Percentiles rank a stretch among this genome's conserved stretches.
Evolutionary conservation across 2,797 vertebrate species (phyloP).

Genomic region (Crypturellus tataupa): DNA sequence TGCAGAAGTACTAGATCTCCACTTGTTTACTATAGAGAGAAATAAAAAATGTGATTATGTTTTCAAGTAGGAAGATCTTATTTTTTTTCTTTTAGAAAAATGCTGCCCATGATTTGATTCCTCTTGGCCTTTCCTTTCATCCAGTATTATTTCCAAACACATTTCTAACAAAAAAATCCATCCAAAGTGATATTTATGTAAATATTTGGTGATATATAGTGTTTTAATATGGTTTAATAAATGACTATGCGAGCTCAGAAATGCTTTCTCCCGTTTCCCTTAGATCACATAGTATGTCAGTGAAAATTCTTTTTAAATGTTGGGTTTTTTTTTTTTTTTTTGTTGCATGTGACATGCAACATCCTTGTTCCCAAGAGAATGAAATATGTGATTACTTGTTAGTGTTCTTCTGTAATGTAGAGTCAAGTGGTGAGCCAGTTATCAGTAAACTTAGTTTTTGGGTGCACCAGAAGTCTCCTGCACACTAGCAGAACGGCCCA

Average conservation of each 20-base stretch:
- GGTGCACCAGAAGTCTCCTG: not conserved
- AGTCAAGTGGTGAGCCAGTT: not conserved
- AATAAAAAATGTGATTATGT: not conserved
- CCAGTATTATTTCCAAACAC: not conserved
- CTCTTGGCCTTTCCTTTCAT: not conserved
- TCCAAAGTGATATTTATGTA: conserved; percentile 25
- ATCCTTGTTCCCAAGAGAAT: conserved; percentile 31
- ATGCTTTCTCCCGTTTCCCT: conserved; percentile 33
- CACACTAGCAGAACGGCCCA: not conserved
- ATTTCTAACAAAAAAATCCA: not conserved
- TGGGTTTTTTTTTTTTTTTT: not conserved
- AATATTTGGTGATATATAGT: conserved; percentile 53
- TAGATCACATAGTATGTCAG: conserved; percentile 41
- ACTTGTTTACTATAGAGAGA: not conserved
- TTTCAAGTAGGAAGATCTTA: not conserved
- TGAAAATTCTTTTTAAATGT: conserved; percentile 47
- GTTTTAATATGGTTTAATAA: conserved; percentile 60
- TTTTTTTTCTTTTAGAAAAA: not conserved
- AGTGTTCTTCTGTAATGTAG: not conserved
- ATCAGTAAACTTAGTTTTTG: not conserved
- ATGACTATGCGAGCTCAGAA: conserved; percentile 51
- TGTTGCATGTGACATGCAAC: conserved; percentile 29
- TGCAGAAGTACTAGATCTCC: not conserved
- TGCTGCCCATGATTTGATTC: not conserved
- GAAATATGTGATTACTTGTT: conserved; percentile 46